Percentiles rank a stretch among this genome's conserved stretches.
Evolutionary conservation across 2,888 invertebrate species (phyloP).

Genomic region (Syritta pipiens): DNA sequence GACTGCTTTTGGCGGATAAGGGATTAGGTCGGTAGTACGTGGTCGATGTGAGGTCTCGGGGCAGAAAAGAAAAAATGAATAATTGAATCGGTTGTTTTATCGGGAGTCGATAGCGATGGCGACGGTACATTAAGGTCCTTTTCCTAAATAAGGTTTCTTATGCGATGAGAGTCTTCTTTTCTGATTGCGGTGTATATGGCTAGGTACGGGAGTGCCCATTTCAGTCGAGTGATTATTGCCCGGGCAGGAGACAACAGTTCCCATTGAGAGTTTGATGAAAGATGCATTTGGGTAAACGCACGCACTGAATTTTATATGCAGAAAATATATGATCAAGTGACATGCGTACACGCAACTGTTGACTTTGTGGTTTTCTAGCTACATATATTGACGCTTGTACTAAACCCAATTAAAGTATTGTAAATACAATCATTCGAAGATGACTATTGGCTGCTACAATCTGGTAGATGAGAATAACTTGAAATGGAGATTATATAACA

Average conservation of each 20-base stretch:
- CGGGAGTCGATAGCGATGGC: slow-evolving; percentile 13
- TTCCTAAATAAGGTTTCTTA: slow-evolving; percentile 17
- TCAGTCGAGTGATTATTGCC: background rate
- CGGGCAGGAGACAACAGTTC: background rate
- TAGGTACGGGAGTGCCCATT: background rate
- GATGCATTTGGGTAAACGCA: too few species aligned
- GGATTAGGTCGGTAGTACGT: background rate
- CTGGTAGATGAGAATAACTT: too few species aligned
- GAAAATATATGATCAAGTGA: too few species aligned
- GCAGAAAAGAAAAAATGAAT: slow-evolving; percentile 14
- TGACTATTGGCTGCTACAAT: too few species aligned
- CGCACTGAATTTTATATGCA: too few species aligned
- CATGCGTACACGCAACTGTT: too few species aligned
- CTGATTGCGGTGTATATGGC: background rate
- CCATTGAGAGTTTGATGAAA: too few species aligned
- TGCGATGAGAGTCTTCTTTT: slow-evolving; percentile 19
- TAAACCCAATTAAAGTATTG: too few species aligned
- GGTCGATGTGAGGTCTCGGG: background rate
- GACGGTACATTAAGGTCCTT: background rate
- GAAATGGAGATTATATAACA: too few species aligned
- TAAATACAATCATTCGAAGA: too few species aligned
- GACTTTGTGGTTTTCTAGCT: too few species aligned
- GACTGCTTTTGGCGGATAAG: background rate
- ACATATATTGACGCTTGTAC: too few species aligned
- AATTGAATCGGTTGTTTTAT: slow-evolving; percentile 34